Evolutionary conservation across 2,888 invertebrate genomes (phyloP), one percentile per base, ranked within the genome.

Genomic region (Drosophila buzzatii): DNA sequence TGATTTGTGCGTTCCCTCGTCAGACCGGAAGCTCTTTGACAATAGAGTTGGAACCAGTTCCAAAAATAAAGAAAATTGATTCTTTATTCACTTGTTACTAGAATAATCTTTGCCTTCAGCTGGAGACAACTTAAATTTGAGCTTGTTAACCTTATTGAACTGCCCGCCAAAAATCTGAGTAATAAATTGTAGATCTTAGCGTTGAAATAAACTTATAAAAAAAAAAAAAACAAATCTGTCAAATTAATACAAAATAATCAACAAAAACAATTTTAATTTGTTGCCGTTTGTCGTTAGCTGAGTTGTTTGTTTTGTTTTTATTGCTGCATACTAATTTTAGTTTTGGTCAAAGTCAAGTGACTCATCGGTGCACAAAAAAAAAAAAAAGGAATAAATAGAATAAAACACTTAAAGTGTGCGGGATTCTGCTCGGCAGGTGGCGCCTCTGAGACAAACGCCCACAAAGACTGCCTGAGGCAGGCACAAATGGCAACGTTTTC

Each of bases 321-420:
- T 73, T 85, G 71, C 56, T 73, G 66, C 58, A 70, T 59, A 89
- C 87, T 86, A 90, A 86, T 72, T 86, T 86, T 86, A 86, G 85
- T 86, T 90, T 81, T 79, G 73, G 89, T 89, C 85, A 86, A 86
- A 86, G 85, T 90, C 85, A 90, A 83, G 89, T 86, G 85, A 86
- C 56, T 86, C 81, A 81, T 76, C 57, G 65, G 27, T 20, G 53
- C 57, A 67, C 67, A 16, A 70, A 65, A 12, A n/a, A 31, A 31
- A 49, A 37, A 62, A 20, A 5, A 27, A 27, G 27, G 27, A 27
- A 27, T 27, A 39, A 39, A 16, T 16, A 39, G 16, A 39, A 41
- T 2, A 27, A 27, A 49, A 58, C 45, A 33, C 56, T 52, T 27
- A 53, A 78, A 77, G 57, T 76, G 57, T 63, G 66, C 47, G 53